Evolutionary conservation across 2,888 invertebrate genomes (phyloP), one percentile per base, ranked within the genome.

Genomic region (Listrodromus nycthemerus): DNA sequence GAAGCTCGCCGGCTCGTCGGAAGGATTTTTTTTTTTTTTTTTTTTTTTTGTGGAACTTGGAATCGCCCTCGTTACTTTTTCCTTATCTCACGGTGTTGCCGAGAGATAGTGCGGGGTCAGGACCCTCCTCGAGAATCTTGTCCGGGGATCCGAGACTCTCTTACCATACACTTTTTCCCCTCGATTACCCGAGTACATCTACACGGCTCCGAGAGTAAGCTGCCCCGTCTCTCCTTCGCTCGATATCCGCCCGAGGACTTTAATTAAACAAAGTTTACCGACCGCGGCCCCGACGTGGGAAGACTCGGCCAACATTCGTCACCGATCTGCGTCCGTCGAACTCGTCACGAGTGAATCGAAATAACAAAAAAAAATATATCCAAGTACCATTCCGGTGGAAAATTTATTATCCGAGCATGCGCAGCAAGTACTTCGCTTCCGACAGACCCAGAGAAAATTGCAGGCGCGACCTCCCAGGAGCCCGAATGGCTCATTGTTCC

Each of bases 401-500:
- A 13, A 13, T 41, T n/a, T 19, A n/a, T 16, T 65, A 66, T 37
- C 21, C 21, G 21, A 10, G 4, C 10, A n/a, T 33, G 21, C 37
- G 6, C 19, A 19, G 10, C 6, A 2, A 13, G 41, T 21, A 13
- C 19, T 37, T 8, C 19, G 0, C 21, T 7, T 66, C 21, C 10
- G 27, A n/a, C 5, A 71, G 19, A 58, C 4, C 24, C 24, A 21
- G 10, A 24, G 55, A 55, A 55, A 55, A 55, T 55, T 8, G 63
- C 52, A 33, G n/a, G 45, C 73, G 65, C 50, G n/a, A 24, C 52
- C 37, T 37, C 71, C 45, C 13, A 65, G 30, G 55, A 19, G 24
- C 24, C 50, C 85, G 83, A 70, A 84, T 75, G 66, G 69, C 66
- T 84, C 70, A 82, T 82, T 85, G 78, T 82, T 82, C 71, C 65